A percentile compares a stretch with the other conserved stretches of the same genome.
These are phyloP conservation scores for Helicoverpa assulta DNA, from an alignment of 2,888 invertebrate genomes.

Conservation along the genomic window DNA sequence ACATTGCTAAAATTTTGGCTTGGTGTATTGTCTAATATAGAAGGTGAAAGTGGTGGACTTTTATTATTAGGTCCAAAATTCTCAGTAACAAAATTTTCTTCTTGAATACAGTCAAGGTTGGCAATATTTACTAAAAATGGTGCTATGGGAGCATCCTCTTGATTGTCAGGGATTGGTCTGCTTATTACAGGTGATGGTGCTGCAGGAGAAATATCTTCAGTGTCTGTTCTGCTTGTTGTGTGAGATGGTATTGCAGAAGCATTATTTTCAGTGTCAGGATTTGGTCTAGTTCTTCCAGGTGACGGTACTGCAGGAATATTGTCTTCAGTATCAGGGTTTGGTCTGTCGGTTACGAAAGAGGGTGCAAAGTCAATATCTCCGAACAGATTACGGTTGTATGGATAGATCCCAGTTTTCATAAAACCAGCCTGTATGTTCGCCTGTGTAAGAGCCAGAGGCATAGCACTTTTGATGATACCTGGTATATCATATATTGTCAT, in stretches of 20 bases:
- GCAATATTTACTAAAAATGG: no score
- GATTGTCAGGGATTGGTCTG: neutral
- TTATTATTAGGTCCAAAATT: neutral
- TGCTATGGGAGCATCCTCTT: no score
- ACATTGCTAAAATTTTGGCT: neutral
- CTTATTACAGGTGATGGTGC: neutral
- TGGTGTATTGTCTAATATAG: neutral
- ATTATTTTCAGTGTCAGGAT: neutral
- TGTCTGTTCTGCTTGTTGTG: neutral
- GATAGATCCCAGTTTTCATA: constrained; percentile 59
- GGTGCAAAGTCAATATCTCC: constrained; percentile 57
- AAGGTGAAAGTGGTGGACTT: constrained; percentile 7
- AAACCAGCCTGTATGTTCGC: constrained; percentile 63
- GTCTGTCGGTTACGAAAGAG: constrained; percentile 64
- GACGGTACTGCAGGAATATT: no score
- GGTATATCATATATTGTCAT: constrained; percentile 69
- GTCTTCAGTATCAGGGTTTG: constrained; percentile 21
- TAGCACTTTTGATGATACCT: constrained; percentile 48
- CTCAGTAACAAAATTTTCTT: constrained; percentile 1
- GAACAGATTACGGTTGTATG: constrained; percentile 62
- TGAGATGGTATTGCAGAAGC: neutral
- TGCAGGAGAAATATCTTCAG: neutral
- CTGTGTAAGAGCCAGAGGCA: constrained; percentile 60
- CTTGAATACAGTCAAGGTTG: no score
- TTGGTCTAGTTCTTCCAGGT: no score